These are phyloP conservation scores for Acrossocheilus fasciatus DNA, from an alignment of 2,797 vertebrate genomes.

Conservation along the genomic window DNA sequence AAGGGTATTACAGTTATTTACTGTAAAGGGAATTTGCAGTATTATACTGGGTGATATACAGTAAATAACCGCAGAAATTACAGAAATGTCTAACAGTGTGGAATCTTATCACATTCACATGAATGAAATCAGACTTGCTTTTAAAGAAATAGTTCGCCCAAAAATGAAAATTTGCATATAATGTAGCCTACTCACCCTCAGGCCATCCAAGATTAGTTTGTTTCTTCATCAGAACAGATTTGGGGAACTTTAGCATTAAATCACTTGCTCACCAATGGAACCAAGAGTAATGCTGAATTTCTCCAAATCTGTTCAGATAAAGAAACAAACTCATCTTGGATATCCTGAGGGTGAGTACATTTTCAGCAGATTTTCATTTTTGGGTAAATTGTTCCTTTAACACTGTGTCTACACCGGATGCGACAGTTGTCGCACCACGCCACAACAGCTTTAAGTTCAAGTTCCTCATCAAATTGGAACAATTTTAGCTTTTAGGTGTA, in stretches of 20 bases:
- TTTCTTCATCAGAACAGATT: neutral
- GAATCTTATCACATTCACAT: neutral
- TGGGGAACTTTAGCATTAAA: neutral
- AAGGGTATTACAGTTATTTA: too few relatives aligned
- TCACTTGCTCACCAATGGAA: neutral
- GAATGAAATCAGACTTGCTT: neutral
- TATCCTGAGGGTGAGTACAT: too few relatives aligned
- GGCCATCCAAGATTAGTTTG: neutral
- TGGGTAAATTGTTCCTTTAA: too few relatives aligned
- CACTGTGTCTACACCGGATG: too few relatives aligned
- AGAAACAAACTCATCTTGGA: too few relatives aligned
- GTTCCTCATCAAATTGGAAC: slow-evolving; percentile 11
- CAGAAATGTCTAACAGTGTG: too few relatives aligned
- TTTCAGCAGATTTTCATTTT: too few relatives aligned
- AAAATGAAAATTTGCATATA: neutral
- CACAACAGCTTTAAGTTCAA: neutral
- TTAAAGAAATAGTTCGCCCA: neutral
- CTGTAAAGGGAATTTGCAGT: too few relatives aligned
- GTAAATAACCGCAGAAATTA: too few relatives aligned
- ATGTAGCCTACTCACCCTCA: neutral
- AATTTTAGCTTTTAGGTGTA: neutral
- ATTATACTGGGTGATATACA: too few relatives aligned
- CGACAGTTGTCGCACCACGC: too few relatives aligned
- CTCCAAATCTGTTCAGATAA: too few relatives aligned
- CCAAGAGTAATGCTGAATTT: neutral